These are phyloP conservation scores for Neolamprologus sp. DNA, from an alignment of 2,113 vertebrate genomes.

Conservation along the genomic window DNA sequence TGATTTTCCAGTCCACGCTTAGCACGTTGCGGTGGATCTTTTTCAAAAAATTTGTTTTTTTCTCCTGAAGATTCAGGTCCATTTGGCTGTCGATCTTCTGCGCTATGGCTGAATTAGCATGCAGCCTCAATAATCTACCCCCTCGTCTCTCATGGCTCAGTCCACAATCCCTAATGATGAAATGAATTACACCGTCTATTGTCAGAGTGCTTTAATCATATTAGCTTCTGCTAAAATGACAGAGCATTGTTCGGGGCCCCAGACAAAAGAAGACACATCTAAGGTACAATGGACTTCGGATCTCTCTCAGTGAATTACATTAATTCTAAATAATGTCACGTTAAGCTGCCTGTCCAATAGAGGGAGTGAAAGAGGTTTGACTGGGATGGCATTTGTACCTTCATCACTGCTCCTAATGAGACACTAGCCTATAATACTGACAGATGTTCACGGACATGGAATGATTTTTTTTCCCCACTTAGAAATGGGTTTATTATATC, in stretches of 20 bases:
- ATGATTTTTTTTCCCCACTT: background rate
- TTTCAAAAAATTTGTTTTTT: background rate
- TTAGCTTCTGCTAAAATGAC: slow-evolving; percentile 69
- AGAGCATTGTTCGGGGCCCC: slow-evolving; percentile 66
- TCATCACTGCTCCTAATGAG: slow-evolving; percentile 57
- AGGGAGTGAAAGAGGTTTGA: slow-evolving; percentile 55
- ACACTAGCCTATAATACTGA: slow-evolving; percentile 6
- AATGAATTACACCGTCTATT: slow-evolving; percentile 71
- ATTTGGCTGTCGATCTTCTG: slow-evolving; percentile 22
- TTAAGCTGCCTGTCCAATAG: slow-evolving; percentile 58
- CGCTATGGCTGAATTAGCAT: slow-evolving; percentile 47
- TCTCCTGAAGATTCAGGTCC: slow-evolving; percentile 13
- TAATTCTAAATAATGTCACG: slow-evolving; percentile 68
- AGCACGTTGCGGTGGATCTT: background rate
- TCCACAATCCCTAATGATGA: slow-evolving; percentile 62
- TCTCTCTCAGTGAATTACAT: slow-evolving; percentile 69
- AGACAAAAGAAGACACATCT: slow-evolving; percentile 74
- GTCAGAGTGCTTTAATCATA: slow-evolving; percentile 75
- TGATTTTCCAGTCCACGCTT: slow-evolving; percentile 21
- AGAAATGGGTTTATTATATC: slow-evolving; percentile 15
- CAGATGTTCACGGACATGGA: slow-evolving; percentile 20
- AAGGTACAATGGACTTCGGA: slow-evolving; percentile 70
- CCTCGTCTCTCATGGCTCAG: slow-evolving; percentile 30
- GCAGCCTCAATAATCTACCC: slow-evolving; percentile 42
- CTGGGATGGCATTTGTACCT: slow-evolving; percentile 66